Evolutionary conservation across 2,888 invertebrate species (phyloP).

Genomic region (Strigamia maritima): DNA sequence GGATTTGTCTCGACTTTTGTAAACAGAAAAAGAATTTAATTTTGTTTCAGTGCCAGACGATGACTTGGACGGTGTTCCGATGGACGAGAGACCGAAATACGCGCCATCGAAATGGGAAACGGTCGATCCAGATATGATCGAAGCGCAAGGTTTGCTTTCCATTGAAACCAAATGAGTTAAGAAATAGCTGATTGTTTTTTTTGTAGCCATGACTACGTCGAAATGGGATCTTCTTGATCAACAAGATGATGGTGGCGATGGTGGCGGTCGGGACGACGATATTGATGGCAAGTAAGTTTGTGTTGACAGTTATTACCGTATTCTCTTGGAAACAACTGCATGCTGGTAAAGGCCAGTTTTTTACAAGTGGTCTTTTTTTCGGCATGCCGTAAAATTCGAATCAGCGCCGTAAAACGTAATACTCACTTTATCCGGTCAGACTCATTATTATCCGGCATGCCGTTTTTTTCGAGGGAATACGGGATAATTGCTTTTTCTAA

Average conservation of each 20-base stretch:
- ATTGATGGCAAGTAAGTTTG: conserved; percentile 60
- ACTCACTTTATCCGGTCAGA: no score
- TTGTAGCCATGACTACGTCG: conserved; percentile 73
- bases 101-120: conserved; percentile 95
- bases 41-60: conserved; percentile 41
- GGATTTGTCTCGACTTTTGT: conserved; percentile 45
- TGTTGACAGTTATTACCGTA: no score
- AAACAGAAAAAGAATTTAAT: neutral
- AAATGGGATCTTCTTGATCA: conserved; percentile 78
- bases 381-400: no score
- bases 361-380: no score
- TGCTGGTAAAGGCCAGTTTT: no score
- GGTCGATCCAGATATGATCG: conserved; percentile 80
- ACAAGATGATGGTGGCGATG: conserved; percentile 51
- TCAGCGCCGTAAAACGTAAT: no score
- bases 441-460: no score
- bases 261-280: conserved; percentile 51
- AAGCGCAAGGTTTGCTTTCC: conserved; percentile 54
- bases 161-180: neutral
- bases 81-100: conserved; percentile 53
- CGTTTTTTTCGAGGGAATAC: no score
- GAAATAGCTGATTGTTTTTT: neutral
- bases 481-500: no score
- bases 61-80: conserved; percentile 46
- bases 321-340: no score